phyloP scores from a whole-genome alignment of 2,888 invertebrate genomes.

The Altica lythri region DNA sequence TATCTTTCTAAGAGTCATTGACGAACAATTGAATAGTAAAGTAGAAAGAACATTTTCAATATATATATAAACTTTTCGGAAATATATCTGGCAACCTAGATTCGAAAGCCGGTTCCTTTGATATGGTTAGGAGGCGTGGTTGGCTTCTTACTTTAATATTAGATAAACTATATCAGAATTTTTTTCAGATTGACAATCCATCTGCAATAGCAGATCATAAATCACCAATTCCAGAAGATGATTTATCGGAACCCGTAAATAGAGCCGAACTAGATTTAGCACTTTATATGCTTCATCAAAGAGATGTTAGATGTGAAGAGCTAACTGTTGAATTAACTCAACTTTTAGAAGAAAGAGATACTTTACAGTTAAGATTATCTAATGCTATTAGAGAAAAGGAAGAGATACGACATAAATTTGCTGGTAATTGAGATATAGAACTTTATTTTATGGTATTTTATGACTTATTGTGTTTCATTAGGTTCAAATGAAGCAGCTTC shows the following conservation, averaged over 20 bases:
- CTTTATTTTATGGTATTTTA: no score
- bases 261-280: conserved; percentile 78
- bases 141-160: no score
- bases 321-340: conserved; percentile 82
- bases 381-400: conserved; percentile 79
- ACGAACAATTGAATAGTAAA: no score
- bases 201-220: not conserved
- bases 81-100: no score
- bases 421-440: not conserved
- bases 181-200: not conserved
- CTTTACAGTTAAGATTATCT: conserved; percentile 79
- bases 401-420: no score
- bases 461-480: conserved; percentile 6
- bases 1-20: no score
- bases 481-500: conserved; percentile 11
- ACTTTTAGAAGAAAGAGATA: conserved; percentile 83
- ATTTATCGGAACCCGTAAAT: conserved; percentile 48
- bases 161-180: no score
- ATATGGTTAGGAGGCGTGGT: no score
- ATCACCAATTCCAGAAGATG: conserved; percentile 35
- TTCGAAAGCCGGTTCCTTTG: no score
- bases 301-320: conserved; percentile 86
- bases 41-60: no score
- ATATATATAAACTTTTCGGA: no score
- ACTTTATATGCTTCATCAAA: conserved; percentile 82